Base-by-base conservation (phyloP, 1,140 invertebrate species). In the Muscidifurax raptorellus region DNA sequence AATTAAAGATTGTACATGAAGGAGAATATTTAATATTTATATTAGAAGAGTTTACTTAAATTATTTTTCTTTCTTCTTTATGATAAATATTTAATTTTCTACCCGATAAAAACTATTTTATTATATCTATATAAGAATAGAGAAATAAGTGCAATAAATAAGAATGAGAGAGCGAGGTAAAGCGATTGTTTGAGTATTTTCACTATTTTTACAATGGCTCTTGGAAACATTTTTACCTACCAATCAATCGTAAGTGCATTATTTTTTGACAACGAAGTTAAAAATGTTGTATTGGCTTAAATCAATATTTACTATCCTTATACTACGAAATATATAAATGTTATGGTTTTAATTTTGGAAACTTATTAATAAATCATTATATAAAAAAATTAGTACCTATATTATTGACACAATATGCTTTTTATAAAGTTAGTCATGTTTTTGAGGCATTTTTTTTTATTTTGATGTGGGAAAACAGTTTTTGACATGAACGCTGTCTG, bases 81-180 rank as follows among this genome's bases (percentile, higher is more conserved):
- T 2, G 27, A 40, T 52, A 67, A 52, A 28, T 64, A n/a, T n/a
- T n/a, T n/a, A 75, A 44, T 80, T 80, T 66, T 84, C 66, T 47
- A 75, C 66, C 36, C 22, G 32, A 72, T 18, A 18, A 59, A 36
- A 36, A 74, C 30, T 74, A 74, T 74, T 74, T 74, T 74, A 36
- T n/a, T 22, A 69, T 28, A 69, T 74, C 80, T 75, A 44, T 67
- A 30, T 59, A 18, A 47, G 25, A 30, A 79, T 74, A 22, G 59
- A 52, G n/a, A 79, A 28, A 36, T 71, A 72, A 79, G 82, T 84
- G 76, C 76, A 79, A 84, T 84, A 84, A 79, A 52, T 78, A 77
- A 83, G 36, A 67, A 67, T 22, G 0, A 13, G 30, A 27, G 22
- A 15, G 13, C 40, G 77, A 12, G 2, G 3, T 66, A 67, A 30